Evolutionary conservation across 2,888 invertebrate species (phyloP).

Genomic region (Apotomis capreana): DNA sequence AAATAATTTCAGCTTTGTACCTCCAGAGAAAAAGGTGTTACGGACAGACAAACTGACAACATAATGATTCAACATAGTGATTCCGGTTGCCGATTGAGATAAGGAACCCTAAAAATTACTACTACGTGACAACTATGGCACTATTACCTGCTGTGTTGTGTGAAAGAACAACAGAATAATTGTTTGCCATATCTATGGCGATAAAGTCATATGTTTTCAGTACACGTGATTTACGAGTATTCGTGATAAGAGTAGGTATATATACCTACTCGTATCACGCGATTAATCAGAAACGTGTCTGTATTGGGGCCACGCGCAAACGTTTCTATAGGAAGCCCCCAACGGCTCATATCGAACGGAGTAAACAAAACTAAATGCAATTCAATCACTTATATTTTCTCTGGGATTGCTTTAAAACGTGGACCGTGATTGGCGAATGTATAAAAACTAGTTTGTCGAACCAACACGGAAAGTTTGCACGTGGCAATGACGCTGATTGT

Average conservation of each 20-base stretch:
- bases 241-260: too few relatives aligned
- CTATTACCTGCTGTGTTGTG: too few relatives aligned
- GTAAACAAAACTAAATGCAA: neutral
- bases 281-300: neutral
- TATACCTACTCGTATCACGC: neutral
- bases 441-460: neutral
- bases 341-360: neutral
- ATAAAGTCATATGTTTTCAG: neutral
- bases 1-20: too few relatives aligned
- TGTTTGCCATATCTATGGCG: neutral
- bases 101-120: too few relatives aligned
- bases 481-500: neutral
- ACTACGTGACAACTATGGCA: too few relatives aligned
- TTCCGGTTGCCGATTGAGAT: too few relatives aligned
- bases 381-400: neutral
- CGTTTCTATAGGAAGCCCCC: neutral
- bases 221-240: neutral
- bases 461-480: neutral
- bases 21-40: too few relatives aligned
- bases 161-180: too few relatives aligned
- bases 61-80: too few relatives aligned
- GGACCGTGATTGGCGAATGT: neutral
- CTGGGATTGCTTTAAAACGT: neutral
- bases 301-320: neutral
- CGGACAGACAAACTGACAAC: too few relatives aligned